Evolutionary conservation across 1,140 invertebrate genomes (phyloP).

Genomic region (Megathymus violae): DNA sequence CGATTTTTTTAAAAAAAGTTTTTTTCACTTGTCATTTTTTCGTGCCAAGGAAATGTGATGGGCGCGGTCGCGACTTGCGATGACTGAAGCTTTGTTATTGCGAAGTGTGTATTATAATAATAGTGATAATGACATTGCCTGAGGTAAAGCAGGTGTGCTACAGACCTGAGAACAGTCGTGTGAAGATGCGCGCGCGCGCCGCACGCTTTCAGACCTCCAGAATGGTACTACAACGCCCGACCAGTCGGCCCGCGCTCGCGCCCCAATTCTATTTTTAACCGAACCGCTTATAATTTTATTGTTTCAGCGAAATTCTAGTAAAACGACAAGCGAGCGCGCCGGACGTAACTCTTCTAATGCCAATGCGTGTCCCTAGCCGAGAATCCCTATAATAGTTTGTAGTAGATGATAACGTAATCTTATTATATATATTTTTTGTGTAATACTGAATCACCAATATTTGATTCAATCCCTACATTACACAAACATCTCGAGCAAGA

Average conservation of each 20-base stretch:
- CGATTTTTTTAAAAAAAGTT: constrained; percentile 25
- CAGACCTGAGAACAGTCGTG: constrained; percentile 67
- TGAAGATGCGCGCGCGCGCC: constrained; percentile 57
- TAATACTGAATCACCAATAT: too few relatives aligned
- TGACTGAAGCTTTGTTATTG: constrained; percentile 66
- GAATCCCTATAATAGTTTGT: constrained; percentile 45
- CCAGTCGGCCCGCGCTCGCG: constrained; percentile 35
- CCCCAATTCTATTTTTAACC: constrained; percentile 69
- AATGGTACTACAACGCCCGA: constrained; percentile 52
- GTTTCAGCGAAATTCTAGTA: constrained; percentile 75
- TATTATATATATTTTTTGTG: too few relatives aligned
- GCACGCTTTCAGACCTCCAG: constrained; percentile 69
- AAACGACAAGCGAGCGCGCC: constrained; percentile 73
- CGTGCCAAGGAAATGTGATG: constrained; percentile 38
- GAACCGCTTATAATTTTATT: constrained; percentile 79
- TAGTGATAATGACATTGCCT: constrained; percentile 77
- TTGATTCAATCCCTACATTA: too few relatives aligned
- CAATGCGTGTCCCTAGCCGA: constrained; percentile 41
- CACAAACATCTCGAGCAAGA: too few relatives aligned
- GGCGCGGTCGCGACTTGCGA: constrained; percentile 39
- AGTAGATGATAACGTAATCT: constrained; percentile 44
- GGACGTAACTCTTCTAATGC: constrained; percentile 67
- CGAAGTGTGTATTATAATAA: constrained; percentile 65
- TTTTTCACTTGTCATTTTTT: constrained; percentile 37
- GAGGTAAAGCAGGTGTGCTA: constrained; percentile 71